Base-by-base conservation (phyloP, 2,888 invertebrate genomes). In the Scaptomyza flava region DNA sequence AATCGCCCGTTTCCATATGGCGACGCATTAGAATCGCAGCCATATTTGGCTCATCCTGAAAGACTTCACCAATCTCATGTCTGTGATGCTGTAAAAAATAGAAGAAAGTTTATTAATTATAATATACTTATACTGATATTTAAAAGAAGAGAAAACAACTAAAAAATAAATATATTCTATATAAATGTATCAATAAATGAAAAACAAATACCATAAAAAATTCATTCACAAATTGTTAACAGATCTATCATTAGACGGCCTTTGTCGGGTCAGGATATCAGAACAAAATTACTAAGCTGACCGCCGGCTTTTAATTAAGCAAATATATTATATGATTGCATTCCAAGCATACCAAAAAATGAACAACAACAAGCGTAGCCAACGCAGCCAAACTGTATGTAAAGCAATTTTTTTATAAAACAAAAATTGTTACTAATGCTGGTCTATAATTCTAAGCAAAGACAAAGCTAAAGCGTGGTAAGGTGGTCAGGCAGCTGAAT, bases 1-100 rank as follows among this genome's bases (percentile, higher is more conserved):
- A 93, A 90, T 95, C 95, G 73, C 96, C 97, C 91, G 95, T 96
- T 77, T 93, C 93, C 66, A 95, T 94, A 91, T 97, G 96, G 81
- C 95, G 95, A 89, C 96, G 94, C 91, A 98, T 94, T 68, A 98
- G 93, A 86, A 98, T 94, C 5, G 98, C 98, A 9, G 98, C 98
- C 92, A 96, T 95, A 87, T 96, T 97, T 70, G 94, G 93, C 87
- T 96, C 95, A 91, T 98, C 98, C 92, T 98, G 98, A 92, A 96
- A 98, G 45, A 96, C 94, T 72, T 97, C 96, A 14, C 98, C 98
- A 66, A 98, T 93, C 68, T 96, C 95, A 23, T 85, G 73, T 81
- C 90, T 70, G 38, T 78, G 68, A 43, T 81, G 72, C 88, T 86
- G 77, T 74, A 79, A 71, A 30, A 43, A 27, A 11, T 5, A 11